phyloP scores from a whole-genome alignment of 2,113 vertebrate genomes.

The Cervus canadensis region DNA sequence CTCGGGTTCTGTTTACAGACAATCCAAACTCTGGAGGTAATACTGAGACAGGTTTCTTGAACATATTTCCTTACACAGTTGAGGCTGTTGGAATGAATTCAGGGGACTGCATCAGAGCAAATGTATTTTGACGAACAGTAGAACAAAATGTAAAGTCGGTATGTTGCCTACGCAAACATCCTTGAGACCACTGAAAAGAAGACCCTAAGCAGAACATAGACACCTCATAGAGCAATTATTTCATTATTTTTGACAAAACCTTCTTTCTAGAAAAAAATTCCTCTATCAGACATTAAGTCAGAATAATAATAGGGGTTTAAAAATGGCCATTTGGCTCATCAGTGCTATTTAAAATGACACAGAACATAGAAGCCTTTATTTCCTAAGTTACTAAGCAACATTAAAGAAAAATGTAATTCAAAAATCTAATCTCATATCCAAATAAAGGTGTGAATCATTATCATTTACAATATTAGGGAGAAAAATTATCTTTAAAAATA shows the following conservation, averaged over 20 bases:
- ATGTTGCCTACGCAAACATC: not conserved
- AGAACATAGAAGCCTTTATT: constrained; percentile 37
- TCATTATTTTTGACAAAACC: constrained; percentile 1
- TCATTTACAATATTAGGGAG: not conserved
- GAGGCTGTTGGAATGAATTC: not conserved
- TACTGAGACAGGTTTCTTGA: not conserved
- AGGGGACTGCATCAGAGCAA: not conserved
- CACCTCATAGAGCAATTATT: not conserved
- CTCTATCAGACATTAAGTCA: not conserved
- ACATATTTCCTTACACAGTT: not conserved
- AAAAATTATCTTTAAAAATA: constrained; percentile 36
- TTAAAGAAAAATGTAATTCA: constrained; percentile 16
- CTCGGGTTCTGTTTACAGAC: not conserved
- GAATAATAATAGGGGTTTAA: not conserved
- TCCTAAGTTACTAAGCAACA: constrained; percentile 25
- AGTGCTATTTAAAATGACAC: constrained; percentile 43
- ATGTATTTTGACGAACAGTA: not conserved
- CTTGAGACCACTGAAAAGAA: constrained; percentile 6
- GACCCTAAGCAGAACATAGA: not conserved
- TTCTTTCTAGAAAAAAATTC: not conserved
- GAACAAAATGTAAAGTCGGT: constrained; percentile 7
- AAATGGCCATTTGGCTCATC: constrained; percentile 33
- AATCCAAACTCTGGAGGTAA: not conserved
- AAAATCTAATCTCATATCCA: constrained; percentile 39
- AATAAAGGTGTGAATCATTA: constrained; percentile 1